Evolutionary conservation across 30 jellyfish, hydroid and myxozoan species (phyloP).

Genomic region (Aurelia aurita): DNA sequence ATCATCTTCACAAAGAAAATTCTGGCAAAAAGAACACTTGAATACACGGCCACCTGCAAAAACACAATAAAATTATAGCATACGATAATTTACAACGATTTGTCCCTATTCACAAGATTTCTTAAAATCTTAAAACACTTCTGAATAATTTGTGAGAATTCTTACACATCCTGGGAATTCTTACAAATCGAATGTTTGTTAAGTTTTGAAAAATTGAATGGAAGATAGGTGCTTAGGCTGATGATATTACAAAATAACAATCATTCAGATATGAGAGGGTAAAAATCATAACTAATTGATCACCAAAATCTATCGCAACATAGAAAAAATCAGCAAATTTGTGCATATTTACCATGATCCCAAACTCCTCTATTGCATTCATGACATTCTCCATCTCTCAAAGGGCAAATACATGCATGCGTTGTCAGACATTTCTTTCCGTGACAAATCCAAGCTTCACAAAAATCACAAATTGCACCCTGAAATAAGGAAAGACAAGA

Average conservation of each 20-base stretch:
- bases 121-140: too few species aligned
- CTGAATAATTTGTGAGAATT: too few species aligned
- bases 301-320: too few species aligned
- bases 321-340: too few species aligned
- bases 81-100: not conserved
- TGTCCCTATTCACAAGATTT: too few species aligned
- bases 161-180: too few species aligned
- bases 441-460: slow-evolving; percentile 96
- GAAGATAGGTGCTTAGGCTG: too few species aligned
- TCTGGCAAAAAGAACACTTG: slow-evolving; percentile 90
- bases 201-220: too few species aligned
- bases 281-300: too few species aligned
- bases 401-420: slow-evolving; percentile 88
- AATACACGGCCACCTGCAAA: slow-evolving; percentile 94
- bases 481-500: not conserved
- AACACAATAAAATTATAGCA: not conserved
- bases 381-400: slow-evolving; percentile 80
- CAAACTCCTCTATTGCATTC: slow-evolving; percentile 90
- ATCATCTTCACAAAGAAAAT: slow-evolving; percentile 95
- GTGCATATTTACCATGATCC: slow-evolving; percentile 80
- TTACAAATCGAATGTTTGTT: too few species aligned
- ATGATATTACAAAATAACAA: too few species aligned
- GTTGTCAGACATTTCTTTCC: slow-evolving; percentile 87
- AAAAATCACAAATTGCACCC: slow-evolving; percentile 95
- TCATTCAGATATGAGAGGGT: too few species aligned